Conservation (phyloP, 2,113 vertebrate genomes). For the Tiliqua scincoides region DNA sequence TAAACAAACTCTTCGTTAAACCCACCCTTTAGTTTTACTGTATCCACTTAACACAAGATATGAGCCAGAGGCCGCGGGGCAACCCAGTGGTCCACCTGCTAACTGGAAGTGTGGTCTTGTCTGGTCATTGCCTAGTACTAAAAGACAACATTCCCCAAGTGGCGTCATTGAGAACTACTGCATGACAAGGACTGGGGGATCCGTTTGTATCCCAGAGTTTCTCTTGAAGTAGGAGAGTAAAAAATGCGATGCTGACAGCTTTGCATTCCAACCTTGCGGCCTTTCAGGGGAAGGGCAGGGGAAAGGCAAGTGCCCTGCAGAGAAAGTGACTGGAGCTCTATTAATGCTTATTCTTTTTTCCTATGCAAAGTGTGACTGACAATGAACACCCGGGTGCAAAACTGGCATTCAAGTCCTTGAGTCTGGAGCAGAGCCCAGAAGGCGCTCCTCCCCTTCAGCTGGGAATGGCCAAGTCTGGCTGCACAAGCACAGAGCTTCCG, state of each 20-base stretch:
- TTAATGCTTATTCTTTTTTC: constrained; percentile 19
- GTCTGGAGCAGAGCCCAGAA: not conserved
- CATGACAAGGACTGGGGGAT: constrained; percentile 16
- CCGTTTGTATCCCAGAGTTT: not conserved
- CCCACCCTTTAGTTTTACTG: constrained; percentile 51
- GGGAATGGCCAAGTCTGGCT: not conserved
- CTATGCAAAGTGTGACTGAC: constrained; percentile 51
- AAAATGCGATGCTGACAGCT: accelerated
- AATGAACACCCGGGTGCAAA: not conserved
- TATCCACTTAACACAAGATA: constrained; percentile 46
- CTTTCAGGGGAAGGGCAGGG: not conserved
- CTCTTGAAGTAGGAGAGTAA: constrained; percentile 8
- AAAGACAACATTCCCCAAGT: constrained; percentile 15
- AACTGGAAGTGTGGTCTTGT: constrained; percentile 65
- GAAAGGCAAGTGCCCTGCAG: not conserved
- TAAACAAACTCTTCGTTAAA: constrained; percentile 59
- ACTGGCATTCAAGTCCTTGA: not conserved
- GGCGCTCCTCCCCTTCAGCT: not conserved
- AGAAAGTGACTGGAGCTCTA: constrained; percentile 20
- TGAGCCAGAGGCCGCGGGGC: constrained; percentile 34
- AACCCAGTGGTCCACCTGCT: constrained; percentile 42
- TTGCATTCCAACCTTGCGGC: constrained; percentile 1
- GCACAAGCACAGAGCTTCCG: not conserved
- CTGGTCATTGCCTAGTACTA: constrained; percentile 54
- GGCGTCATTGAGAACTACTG: constrained; percentile 17